Evolutionary conservation across 1,140 invertebrate species (phyloP).

Genomic region (Drosophila jambulina): DNA sequence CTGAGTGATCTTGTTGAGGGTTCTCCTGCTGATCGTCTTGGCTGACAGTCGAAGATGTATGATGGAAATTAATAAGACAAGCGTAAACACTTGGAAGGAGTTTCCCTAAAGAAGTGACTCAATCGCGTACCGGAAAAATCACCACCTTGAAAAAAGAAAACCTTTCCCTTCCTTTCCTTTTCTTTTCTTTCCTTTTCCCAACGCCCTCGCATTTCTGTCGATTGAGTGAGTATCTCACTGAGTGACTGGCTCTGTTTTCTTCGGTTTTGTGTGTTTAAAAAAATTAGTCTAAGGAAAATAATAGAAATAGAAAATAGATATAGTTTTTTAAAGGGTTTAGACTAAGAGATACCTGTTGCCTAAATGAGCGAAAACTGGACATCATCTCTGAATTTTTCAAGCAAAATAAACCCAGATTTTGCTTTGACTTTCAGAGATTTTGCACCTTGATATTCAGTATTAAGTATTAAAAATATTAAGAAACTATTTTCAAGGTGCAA

Average conservation of each 20-base stretch:
- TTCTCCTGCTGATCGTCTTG: conserved; percentile 9
- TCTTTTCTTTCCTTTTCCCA: not conserved
- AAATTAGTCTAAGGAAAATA: not conserved
- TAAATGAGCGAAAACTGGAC: not conserved
- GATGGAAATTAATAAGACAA: conserved; percentile 80
- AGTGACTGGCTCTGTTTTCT: conserved; percentile 24
- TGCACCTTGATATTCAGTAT: too few species aligned
- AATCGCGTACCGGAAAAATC: conserved; percentile 46
- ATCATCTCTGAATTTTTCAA: not conserved
- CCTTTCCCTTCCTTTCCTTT: conserved; percentile 1
- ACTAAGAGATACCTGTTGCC: conserved; percentile 1
- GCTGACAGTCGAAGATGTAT: conserved; percentile 75
- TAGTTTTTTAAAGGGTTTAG: not conserved
- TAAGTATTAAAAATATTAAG: too few species aligned
- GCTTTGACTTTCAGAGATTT: too few species aligned
- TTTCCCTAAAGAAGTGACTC: conserved; percentile 49
- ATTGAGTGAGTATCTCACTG: conserved; percentile 22
- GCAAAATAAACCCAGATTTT: not conserved
- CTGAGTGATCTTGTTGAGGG: conserved; percentile 7
- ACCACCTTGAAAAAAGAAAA: not conserved
- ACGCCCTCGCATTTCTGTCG: conserved; percentile 14
- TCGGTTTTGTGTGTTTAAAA: conserved; percentile 15
- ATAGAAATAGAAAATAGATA: not conserved
- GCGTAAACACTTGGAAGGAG: conserved; percentile 76
- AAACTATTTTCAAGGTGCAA: not conserved